phyloP scores from a whole-genome alignment of 2,113 vertebrate species.

The Rhabdornis inornatus region DNA sequence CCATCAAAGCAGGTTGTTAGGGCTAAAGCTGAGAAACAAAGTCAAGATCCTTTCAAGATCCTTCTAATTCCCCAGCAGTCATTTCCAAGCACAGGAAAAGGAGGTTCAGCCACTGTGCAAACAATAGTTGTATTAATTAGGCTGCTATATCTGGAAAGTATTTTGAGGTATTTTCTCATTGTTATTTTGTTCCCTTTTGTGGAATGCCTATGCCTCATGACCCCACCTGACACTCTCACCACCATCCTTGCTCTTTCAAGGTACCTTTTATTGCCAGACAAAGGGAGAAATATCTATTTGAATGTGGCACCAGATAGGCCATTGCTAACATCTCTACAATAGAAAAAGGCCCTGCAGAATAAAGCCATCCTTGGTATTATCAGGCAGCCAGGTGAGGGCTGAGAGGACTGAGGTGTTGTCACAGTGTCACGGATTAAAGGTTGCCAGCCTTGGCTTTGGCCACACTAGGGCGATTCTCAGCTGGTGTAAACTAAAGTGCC shows the following conservation, averaged over 20 bases:
- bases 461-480: not conserved
- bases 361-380: not conserved
- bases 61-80: not conserved
- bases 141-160: conserved; percentile 35
- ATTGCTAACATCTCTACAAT: not conserved
- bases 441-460: not conserved
- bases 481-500: not conserved
- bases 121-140: conserved; percentile 43
- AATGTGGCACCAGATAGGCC: conserved; percentile 2
- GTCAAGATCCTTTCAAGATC: not conserved
- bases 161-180: conserved; percentile 47
- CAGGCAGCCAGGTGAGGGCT: not conserved
- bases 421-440: conserved; percentile 10
- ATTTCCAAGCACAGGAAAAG: not conserved
- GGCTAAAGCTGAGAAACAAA: conserved; percentile 29
- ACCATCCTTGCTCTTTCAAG: conserved; percentile 44
- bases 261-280: conserved; percentile 48
- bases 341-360: not conserved
- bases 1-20: conserved; percentile 29
- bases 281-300: conserved; percentile 49
- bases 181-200: conserved; percentile 32
- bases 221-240: conserved; percentile 52
- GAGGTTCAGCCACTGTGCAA: not conserved
- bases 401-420: not conserved
- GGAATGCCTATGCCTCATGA: not conserved